phyloP scores from a whole-genome alignment of 2,797 vertebrate species.

The Ctenosaura bakeri region DNA sequence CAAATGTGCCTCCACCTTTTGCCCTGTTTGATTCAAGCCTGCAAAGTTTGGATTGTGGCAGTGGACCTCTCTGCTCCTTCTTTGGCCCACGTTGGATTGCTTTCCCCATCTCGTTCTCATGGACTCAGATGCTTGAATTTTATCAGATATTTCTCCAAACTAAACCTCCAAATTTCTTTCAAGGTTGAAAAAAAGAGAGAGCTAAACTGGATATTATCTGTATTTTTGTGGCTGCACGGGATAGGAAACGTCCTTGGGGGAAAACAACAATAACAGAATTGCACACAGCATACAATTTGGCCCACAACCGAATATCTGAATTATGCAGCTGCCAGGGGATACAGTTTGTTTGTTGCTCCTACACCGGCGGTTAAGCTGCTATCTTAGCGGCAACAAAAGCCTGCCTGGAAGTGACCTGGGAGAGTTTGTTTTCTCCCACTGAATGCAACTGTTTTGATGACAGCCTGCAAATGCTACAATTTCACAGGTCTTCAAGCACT shows the following conservation, averaged over 20 bases:
- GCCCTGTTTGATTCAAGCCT: neutral
- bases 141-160: neutral
- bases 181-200: conserved; percentile 3
- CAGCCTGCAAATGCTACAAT: conserved; percentile 31
- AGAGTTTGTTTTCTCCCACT: conserved; percentile 47
- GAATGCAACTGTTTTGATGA: conserved; percentile 46
- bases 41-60: no score
- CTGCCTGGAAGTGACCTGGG: conserved; percentile 25
- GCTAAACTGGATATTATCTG: neutral
- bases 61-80: neutral
- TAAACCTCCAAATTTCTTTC: neutral
- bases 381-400: conserved; percentile 55
- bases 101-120: no score
- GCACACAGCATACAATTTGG: conserved; percentile 6
- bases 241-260: neutral
- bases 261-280: conserved; percentile 1
- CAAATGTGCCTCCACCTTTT: neutral
- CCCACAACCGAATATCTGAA: conserved; percentile 30
- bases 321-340: neutral
- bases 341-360: neutral
- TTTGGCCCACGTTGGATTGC: neutral
- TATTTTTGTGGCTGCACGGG: conserved; percentile 1
- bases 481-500: conserved; percentile 51
- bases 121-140: neutral
- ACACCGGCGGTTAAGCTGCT: conserved; percentile 36